These are phyloP conservation scores for Sipha maydis DNA, from an alignment of 2,888 invertebrate genomes.

Conservation along the genomic window DNA sequence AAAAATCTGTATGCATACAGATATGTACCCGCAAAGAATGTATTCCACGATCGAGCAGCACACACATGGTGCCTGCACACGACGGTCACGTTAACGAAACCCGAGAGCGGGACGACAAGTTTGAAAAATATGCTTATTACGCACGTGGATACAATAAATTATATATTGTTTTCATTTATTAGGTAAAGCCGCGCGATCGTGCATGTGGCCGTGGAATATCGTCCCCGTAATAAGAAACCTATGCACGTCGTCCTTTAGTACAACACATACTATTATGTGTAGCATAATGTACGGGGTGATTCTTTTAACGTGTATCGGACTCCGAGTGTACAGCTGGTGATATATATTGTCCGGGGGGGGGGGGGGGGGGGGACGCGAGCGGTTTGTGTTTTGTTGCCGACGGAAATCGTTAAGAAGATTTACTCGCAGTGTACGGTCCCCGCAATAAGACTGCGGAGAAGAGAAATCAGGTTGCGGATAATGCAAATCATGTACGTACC, in stretches of 20 bases:
- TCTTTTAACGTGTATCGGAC: neutral
- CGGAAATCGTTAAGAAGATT: too few relatives aligned
- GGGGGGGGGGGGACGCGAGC: too few relatives aligned
- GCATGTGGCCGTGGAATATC: neutral
- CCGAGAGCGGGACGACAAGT: neutral
- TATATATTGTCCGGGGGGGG: too few relatives aligned
- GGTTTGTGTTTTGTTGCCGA: too few relatives aligned
- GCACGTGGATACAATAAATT: constrained; percentile 2
- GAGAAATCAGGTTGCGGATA: too few relatives aligned
- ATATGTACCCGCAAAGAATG: neutral
- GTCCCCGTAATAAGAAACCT: too few relatives aligned
- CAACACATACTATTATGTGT: too few relatives aligned
- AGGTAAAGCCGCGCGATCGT: neutral
- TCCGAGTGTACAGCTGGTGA: too few relatives aligned
- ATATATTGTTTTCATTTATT: neutral
- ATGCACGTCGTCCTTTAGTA: too few relatives aligned
- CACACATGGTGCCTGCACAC: neutral
- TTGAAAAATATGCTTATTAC: neutral
- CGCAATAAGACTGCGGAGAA: too few relatives aligned
- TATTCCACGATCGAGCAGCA: neutral
- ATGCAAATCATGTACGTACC: too few relatives aligned
- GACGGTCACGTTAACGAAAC: neutral
- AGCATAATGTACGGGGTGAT: neutral
- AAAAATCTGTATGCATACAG: neutral
- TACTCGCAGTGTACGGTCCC: too few relatives aligned